A percentile compares a stretch with the other conserved stretches of the same genome.
Conservation (phyloP, 1,140 invertebrate genomes). For the Mamestra configurata region DNA sequence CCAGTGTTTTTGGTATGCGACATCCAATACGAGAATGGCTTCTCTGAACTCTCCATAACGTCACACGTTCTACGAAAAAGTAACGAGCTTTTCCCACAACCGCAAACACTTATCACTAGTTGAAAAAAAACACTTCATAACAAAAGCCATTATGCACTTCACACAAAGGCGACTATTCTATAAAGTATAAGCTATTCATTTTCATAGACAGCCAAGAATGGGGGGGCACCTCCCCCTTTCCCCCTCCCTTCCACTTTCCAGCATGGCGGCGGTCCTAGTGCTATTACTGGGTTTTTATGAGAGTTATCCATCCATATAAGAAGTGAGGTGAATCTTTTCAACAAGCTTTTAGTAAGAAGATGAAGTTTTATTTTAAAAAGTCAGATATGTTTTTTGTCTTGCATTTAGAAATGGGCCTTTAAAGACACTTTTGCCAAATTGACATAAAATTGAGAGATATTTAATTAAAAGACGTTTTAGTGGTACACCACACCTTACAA, state of each 20-base stretch:
- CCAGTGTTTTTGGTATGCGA: too few relatives aligned
- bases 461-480: too few relatives aligned
- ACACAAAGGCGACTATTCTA: slow-evolving; percentile 7
- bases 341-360: not conserved
- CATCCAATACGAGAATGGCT: too few relatives aligned
- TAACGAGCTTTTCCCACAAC: not conserved
- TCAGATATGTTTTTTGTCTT: not conserved
- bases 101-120: not conserved
- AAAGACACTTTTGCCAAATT: too few relatives aligned
- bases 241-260: not conserved
- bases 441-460: too few relatives aligned
- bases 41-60: too few relatives aligned
- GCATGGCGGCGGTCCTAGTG: not conserved
- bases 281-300: not conserved
- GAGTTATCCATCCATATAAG: not conserved
- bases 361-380: not conserved
- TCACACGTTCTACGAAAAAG: not conserved
- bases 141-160: slow-evolving; percentile 2
- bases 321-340: not conserved
- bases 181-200: slow-evolving; percentile 1
- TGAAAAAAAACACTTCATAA: not conserved
- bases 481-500: too few relatives aligned
- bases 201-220: slow-evolving; percentile 2
- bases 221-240: not conserved
- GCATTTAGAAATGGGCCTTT: too few relatives aligned